Evolutionary conservation across 2,797 vertebrate species (phyloP).

Genomic region (Acipenser ruthenus): DNA sequence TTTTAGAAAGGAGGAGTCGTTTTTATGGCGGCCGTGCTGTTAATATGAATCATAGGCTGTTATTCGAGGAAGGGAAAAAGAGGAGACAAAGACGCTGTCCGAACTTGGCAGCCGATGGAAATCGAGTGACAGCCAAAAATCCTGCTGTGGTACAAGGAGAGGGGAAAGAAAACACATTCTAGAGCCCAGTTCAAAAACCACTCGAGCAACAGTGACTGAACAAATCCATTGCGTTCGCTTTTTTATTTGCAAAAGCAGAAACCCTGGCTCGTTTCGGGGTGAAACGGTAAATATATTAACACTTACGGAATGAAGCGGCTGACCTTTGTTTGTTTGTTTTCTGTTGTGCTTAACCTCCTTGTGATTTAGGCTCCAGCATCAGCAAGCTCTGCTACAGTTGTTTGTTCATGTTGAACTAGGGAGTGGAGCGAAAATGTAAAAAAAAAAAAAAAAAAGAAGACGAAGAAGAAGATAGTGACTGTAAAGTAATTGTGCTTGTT

Average conservation of each 20-base stretch:
- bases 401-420: no score
- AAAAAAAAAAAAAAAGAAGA: no score
- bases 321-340: no score
- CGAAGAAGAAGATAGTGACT: not conserved
- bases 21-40: no score
- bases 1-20: no score
- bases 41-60: not conserved
- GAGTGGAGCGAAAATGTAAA: no score
- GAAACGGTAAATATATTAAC: not conserved
- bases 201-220: not conserved
- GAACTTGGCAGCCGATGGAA: constrained; percentile 74
- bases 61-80: constrained; percentile 30
- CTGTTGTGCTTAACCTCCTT: no score
- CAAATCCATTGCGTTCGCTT: not conserved
- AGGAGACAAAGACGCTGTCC: constrained; percentile 54
- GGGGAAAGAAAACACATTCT: constrained; percentile 38
- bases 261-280: not conserved
- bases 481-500: constrained; percentile 22
- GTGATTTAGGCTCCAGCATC: no score
- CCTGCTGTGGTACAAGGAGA: constrained; percentile 68
- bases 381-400: no score
- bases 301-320: not conserved
- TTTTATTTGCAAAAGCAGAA: not conserved
- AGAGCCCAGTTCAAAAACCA: no score
- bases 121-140: constrained; percentile 76